Base-by-base conservation (phyloP, 2,888 invertebrate species). In the Polyploca ridens region DNA sequence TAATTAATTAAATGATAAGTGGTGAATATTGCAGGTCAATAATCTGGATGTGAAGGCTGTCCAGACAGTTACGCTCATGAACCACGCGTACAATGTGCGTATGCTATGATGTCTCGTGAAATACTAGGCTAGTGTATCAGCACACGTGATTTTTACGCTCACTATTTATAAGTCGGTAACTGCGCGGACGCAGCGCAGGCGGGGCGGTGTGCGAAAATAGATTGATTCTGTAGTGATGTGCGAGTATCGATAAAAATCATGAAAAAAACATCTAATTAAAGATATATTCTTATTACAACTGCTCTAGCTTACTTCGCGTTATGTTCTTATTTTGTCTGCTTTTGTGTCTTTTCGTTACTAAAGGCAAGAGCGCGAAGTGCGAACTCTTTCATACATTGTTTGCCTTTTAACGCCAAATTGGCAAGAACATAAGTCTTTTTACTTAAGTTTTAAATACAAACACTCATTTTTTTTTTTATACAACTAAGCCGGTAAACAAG, bases 91-190 rank as follows among this genome's bases (percentile, higher is more conserved):
- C 54, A 19, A 54, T 54, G 54, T 54, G 54, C n/a, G 54, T 60
- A 49, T 38, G 49, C 62, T 16, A 35, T 41, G 54, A 41, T 57
- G 70, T 74, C 74, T 73, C 68, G 71, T 66, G 72, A 69, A 71
- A 71, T 75, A 84, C 83, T 85, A 76, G 81, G 73, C 75, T 76
- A 79, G 81, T 78, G 73, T 79, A 77, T 66, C 76, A 72, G 75
- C 71, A 78, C 87, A 84, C 81, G 82, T 85, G 84, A 86, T 81
- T 85, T 82, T 84, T 78, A 79, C 85, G 79, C 77, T 72, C 68
- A 79, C 87, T 91, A 91, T 90, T 88, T 86, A 84, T 90, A 90
- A 72, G 49, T 66, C 69, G 63, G 77, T 81, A 81, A 81, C 82
- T 83, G 88, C 85, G 87, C 85, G 79, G 84, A 82, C 86, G 85